phyloP scores from a whole-genome alignment of 2,113 vertebrate genomes.

The Agelaius tricolor region DNA sequence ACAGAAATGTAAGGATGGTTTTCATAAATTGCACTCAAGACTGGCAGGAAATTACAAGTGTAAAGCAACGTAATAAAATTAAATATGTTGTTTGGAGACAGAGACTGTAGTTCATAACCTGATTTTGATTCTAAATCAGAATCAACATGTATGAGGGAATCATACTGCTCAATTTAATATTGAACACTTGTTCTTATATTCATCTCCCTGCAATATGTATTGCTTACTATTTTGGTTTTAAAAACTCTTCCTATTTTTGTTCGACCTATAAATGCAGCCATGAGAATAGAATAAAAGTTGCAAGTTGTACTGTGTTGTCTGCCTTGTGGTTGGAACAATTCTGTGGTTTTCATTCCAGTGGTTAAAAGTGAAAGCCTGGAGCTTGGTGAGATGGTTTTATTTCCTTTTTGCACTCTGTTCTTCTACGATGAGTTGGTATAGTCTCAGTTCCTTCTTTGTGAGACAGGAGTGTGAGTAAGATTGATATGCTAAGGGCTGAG shows the following conservation, averaged over 20 bases:
- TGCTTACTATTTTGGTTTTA: neutral
- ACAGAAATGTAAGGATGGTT: neutral
- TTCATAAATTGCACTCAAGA: neutral
- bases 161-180: neutral
- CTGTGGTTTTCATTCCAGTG: slow-evolving; percentile 11
- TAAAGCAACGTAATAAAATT: neutral
- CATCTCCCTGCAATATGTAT: neutral
- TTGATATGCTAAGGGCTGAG: neutral
- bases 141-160: neutral
- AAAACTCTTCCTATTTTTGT: neutral
- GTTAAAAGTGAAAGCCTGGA: slow-evolving; percentile 45
- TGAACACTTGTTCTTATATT: neutral
- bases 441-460: neutral
- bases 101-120: neutral
- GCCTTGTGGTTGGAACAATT: neutral
- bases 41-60: neutral
- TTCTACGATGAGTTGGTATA: neutral
- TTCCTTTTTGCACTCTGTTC: neutral
- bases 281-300: neutral
- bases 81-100: neutral
- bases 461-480: neutral
- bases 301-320: neutral
- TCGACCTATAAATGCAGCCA: neutral
- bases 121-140: neutral
- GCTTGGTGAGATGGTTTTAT: neutral